Evolutionary conservation across 2,797 vertebrate species (phyloP), one percentile per base, ranked within the genome.

Genomic region (Hemitrygon akajei): DNA sequence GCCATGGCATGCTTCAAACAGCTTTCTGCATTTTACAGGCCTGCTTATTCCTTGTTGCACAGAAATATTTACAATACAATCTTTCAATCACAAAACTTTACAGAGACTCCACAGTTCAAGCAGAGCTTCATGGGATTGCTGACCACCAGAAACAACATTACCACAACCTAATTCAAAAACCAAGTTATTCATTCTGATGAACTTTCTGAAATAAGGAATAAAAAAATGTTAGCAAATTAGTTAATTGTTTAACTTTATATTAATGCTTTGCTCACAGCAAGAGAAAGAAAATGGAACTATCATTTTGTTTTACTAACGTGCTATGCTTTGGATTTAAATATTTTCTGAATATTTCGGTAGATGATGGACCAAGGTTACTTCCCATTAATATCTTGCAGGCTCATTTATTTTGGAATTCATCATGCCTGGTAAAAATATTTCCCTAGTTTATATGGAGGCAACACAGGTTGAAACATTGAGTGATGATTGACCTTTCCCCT

Each of bases 1-100:
- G 94, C 91, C 75, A 93, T 91, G 79, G 89, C 94, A 94, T 94
- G 94, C 94, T 94, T 91, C 94, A 81, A 91, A 91, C 79, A 94
- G 34, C 94, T 91, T 91, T 91, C 76, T 93, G 89, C 86, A 73
- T 94, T 91, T 94, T 91, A 79, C 86, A 91, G 84, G 76, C 84
- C 94, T 92, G 75, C 89, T 91, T 91, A 94, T 79, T 91, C 94
- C 79, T 76, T 79, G 75, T 79, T 94, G 91, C 94, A 94, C 94
- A 94, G 76, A 91, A 91, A 93, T 92, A 66, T 94, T 79, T 92
- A 94, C 94, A 94, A 91, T 91, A 94, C 87, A 94, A 94, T 80
- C 76, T 79, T 84, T 63, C 91, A 89, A 94, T 80, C 94, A 94
- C 94, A 94, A 92, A 37, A 94, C 71, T 87, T 91, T 92, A 94